Base-by-base conservation (phyloP, 1,140 invertebrate species). In the Tigriopus japonicus region DNA sequence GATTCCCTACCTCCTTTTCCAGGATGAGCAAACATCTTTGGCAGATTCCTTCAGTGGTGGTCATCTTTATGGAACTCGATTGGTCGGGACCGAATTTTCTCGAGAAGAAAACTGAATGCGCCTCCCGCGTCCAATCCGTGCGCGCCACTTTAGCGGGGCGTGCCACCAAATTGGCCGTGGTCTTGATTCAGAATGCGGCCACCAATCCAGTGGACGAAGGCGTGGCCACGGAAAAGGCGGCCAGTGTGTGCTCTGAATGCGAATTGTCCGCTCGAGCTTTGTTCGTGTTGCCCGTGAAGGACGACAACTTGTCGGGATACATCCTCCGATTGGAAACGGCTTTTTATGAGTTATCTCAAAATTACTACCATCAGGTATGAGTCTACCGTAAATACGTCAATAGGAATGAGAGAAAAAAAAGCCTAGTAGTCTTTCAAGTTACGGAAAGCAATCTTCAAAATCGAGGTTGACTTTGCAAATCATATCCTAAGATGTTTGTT, bases 31-130 rank as follows among this genome's bases (percentile, higher is more conserved):
- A 98, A 75, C 89, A 98, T 71, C 74, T 95, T 7, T 80, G 85
- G 66, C 76, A 87, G 53, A 78, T 98, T 63, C 93, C 95, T 15
- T 84, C 91, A 3, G 82, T 97, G 0, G 82, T 95, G 54, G 88
- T 95, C 9, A 78, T 93, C 42, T 98, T 98, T 71, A 90, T 88
- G 72, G 92, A 98, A 68, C 78, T 98, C 65, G 91, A 98, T 74
- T 98, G 94, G 94, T 88, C 92, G 71, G 90, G 96, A 73, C 74
- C 79, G 0, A 76, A 84, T 53, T 98, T 91, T 89, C 85, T 86
- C 67, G 90, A 95, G 65, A 94, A 87, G 68, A 88, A 89, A 69
- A 81, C 87, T 66, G 90, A 96, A 72, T 95, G 89, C 75, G 83
- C 87, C 6, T 84, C 84, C 1, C 79, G 83, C 68, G 82, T 96